These are phyloP conservation scores for Drosophila repleta DNA, from an alignment of 1,140 invertebrate species.

Conservation along the genomic window DNA sequence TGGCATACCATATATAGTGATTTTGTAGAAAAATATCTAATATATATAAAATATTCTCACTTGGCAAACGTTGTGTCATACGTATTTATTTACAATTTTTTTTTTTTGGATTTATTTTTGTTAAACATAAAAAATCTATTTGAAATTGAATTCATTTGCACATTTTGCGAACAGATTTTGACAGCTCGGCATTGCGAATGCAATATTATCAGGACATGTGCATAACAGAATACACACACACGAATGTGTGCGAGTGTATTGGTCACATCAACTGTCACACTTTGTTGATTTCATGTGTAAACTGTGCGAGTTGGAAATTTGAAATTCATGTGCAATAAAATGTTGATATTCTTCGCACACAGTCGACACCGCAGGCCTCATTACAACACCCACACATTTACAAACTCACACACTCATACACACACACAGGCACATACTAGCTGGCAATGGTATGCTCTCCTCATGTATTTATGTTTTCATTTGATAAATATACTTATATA, in stretches of 20 bases:
- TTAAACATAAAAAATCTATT: constrained; percentile 11
- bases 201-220: constrained; percentile 43
- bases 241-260: neutral
- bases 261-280: constrained; percentile 39
- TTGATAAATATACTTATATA: constrained; percentile 60
- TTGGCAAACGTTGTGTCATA: too few relatives aligned
- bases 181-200: constrained; percentile 25
- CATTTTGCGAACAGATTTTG: constrained; percentile 31
- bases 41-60: too few relatives aligned
- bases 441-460: constrained; percentile 10
- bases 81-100: neutral
- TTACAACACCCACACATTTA: constrained; percentile 29
- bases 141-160: constrained; percentile 44
- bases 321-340: constrained; percentile 62
- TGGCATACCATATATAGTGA: too few relatives aligned
- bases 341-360: constrained; percentile 38
- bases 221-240: constrained; percentile 3
- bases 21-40: too few relatives aligned
- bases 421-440: neutral
- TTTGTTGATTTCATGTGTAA: constrained; percentile 40
- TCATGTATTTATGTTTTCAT: constrained; percentile 53
- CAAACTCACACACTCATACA: constrained; percentile 1
- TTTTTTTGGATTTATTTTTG: neutral
- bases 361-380: constrained; percentile 32
- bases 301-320: constrained; percentile 32